These are phyloP conservation scores for Sphinx pinastri DNA, from an alignment of 2,888 invertebrate genomes.

Conservation along the genomic window DNA sequence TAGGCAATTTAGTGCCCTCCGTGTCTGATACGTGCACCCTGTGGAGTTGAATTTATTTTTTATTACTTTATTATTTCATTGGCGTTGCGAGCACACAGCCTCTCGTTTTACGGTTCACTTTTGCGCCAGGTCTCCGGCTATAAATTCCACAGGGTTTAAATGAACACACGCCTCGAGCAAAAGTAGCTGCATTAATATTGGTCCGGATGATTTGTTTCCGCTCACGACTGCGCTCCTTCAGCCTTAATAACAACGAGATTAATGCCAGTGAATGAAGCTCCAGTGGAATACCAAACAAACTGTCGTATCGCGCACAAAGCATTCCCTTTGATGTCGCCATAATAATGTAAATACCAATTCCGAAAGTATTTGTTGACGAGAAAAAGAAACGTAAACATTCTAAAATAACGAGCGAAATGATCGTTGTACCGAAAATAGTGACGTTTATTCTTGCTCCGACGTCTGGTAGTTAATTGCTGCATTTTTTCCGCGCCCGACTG, in stretches of 20 bases:
- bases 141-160: conserved; percentile 70
- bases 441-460: conserved; percentile 66
- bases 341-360: conserved; percentile 55
- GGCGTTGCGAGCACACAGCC: conserved; percentile 69
- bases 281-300: conserved; percentile 50
- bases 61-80: conserved; percentile 74
- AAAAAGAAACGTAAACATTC: conserved; percentile 66
- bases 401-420: conserved; percentile 74
- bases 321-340: conserved; percentile 59
- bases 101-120: conserved; percentile 74
- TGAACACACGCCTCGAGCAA: conserved; percentile 61
- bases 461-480: conserved; percentile 78
- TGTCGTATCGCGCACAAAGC: conserved; percentile 41
- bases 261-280: conserved; percentile 52
- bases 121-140: conserved; percentile 61
- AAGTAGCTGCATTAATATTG: conserved; percentile 67
- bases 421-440: conserved; percentile 71
- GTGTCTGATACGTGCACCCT: conserved; percentile 59
- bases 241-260: conserved; percentile 48
- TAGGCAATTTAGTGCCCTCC: conserved; percentile 63
- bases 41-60: conserved; percentile 64
- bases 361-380: conserved; percentile 58
- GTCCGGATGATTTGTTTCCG: conserved; percentile 68
- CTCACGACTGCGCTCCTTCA: conserved; percentile 52
- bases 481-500: conserved; percentile 77